These are phyloP conservation scores for Zoroaster sp. DNA, from an alignment of 53 echinoderm and acorn worm species.

Conservation along the genomic window DNA sequence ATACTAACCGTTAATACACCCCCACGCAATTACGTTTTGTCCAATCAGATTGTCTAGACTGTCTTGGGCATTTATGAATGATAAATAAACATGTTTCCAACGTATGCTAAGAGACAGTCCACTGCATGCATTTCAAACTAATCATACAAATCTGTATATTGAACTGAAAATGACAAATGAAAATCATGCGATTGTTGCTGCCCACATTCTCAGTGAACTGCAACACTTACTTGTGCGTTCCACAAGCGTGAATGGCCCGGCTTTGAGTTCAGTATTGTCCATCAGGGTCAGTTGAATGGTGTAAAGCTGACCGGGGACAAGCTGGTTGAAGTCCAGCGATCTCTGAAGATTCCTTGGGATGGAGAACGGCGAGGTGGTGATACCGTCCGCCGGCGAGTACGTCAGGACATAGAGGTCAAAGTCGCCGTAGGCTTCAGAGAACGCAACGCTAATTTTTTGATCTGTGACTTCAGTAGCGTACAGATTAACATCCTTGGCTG, in stretches of 20 bases:
- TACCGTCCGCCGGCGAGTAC: slow-evolving; percentile 60
- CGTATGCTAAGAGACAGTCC: too few relatives aligned
- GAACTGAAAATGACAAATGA: too few relatives aligned
- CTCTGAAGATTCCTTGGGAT: slow-evolving; percentile 29
- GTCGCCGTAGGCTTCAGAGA: slow-evolving; percentile 73
- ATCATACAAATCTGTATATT: too few relatives aligned
- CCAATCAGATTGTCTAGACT: too few relatives aligned
- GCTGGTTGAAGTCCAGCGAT: slow-evolving; percentile 17
- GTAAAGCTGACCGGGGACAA: slow-evolving; percentile 41
- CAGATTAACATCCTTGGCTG: slow-evolving; percentile 32
- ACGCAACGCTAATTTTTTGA: slow-evolving; percentile 40
- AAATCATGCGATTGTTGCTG: too few relatives aligned
- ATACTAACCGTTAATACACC: too few relatives aligned
- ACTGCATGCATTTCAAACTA: too few relatives aligned
- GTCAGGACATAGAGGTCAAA: slow-evolving; percentile 70
- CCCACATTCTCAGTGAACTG: too few relatives aligned
- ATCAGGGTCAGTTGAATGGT: slow-evolving; percentile 14
- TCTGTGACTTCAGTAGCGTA: slow-evolving; percentile 34
- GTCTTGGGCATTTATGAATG: too few relatives aligned
- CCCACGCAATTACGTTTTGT: too few relatives aligned
- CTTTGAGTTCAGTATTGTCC: background rate
- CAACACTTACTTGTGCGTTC: slow-evolving; percentile 46
- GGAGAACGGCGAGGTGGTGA: slow-evolving; percentile 51
- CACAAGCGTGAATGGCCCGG: slow-evolving; percentile 3
- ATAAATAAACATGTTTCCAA: too few relatives aligned